These are phyloP conservation scores for Calliopum simillimum DNA, from an alignment of 2,888 invertebrate species.

Conservation along the genomic window DNA sequence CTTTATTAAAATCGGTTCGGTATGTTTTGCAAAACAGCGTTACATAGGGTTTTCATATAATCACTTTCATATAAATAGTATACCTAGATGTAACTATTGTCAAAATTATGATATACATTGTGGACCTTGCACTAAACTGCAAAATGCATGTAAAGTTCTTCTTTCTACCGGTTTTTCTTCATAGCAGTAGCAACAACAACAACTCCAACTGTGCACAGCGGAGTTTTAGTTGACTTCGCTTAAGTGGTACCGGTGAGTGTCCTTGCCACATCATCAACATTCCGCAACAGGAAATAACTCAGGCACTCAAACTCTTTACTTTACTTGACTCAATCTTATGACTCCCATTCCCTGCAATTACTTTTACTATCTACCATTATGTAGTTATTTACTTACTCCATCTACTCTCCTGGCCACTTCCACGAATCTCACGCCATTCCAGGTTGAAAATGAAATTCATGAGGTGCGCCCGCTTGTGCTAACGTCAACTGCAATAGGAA, in stretches of 20 bases:
- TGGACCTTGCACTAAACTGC: too few relatives aligned
- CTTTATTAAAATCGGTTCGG: too few relatives aligned
- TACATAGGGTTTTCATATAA: too few relatives aligned
- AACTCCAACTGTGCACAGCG: too few relatives aligned
- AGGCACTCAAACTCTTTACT: conserved; percentile 36
- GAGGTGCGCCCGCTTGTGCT: conserved; percentile 12
- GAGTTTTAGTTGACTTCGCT: conserved; percentile 12
- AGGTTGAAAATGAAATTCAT: conserved; percentile 26
- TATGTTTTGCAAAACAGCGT: too few relatives aligned
- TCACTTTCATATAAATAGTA: too few relatives aligned
- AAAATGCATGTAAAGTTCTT: too few relatives aligned
- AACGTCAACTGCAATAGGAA: conserved; percentile 11
- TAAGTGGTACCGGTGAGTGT: conserved; percentile 33
- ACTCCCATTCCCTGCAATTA: background rate
- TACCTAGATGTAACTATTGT: too few relatives aligned
- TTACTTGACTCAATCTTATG: conserved; percentile 14
- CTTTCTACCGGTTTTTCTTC: too few relatives aligned
- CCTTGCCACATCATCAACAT: conserved; percentile 36
- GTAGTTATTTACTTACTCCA: too few relatives aligned
- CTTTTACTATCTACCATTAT: background rate
- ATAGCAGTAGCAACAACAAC: too few relatives aligned
- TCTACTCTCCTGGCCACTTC: background rate
- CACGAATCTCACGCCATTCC: background rate
- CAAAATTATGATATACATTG: too few relatives aligned
- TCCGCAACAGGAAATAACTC: conserved; percentile 36